Evolutionary conservation across 2,797 vertebrate genomes (phyloP).

Genomic region (Gallinago nigripennis): DNA sequence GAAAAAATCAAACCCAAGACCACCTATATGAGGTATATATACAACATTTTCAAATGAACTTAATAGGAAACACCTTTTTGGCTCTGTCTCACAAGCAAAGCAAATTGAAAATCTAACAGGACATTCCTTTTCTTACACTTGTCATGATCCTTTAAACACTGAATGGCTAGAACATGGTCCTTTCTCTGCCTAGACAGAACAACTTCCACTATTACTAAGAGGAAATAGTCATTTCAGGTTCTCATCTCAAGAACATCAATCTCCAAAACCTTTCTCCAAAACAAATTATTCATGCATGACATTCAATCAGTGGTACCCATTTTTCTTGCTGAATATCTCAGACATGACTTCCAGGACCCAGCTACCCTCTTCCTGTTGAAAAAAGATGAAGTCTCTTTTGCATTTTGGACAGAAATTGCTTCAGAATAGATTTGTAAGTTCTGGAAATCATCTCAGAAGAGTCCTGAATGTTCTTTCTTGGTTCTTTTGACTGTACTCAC

Average conservation of each 20-base stretch:
- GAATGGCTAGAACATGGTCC: neutral
- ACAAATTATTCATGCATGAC: slow-evolving; percentile 21
- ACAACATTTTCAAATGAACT: neutral
- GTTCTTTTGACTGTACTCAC: neutral
- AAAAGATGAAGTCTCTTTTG: neutral
- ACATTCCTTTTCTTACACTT: slow-evolving; percentile 29
- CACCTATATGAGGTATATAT: neutral
- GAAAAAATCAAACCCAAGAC: neutral
- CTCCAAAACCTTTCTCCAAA: slow-evolving; percentile 21
- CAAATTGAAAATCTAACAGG: slow-evolving; percentile 9
- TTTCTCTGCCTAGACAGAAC: neutral
- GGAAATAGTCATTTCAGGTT: slow-evolving; percentile 32
- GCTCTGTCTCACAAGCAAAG: neutral
- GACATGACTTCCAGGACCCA: neutral
- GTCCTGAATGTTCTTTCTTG: neutral
- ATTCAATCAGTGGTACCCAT: neutral
- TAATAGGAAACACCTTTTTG: neutral
- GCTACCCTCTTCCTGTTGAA: slow-evolving; percentile 8
- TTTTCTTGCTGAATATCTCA: slow-evolving; percentile 42
- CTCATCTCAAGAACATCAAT: neutral
- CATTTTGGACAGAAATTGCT: slow-evolving; percentile 12
- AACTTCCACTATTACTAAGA: neutral
- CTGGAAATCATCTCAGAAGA: slow-evolving; percentile 25
- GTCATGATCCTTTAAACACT: neutral
- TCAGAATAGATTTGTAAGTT: slow-evolving; percentile 6